These are phyloP conservation scores for Eupsittula cactorum DNA, from an alignment of 2,113 vertebrate species.

Conservation along the genomic window DNA sequence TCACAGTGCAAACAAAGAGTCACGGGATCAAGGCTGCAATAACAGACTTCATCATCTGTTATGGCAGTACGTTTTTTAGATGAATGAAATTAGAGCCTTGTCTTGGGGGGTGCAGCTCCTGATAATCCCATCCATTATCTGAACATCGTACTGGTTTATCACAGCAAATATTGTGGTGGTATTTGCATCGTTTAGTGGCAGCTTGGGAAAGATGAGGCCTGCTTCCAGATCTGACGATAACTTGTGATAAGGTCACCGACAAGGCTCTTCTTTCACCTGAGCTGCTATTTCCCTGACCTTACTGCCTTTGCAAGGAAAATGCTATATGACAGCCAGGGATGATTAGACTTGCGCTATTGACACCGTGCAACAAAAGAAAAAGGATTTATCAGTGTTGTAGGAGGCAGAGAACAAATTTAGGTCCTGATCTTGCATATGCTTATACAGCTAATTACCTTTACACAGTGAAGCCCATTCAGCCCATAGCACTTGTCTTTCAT, in stretches of 20 bases:
- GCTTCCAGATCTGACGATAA: not conserved
- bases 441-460: slow-evolving; percentile 31
- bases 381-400: not conserved
- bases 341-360: not conserved
- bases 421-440: slow-evolving; percentile 40
- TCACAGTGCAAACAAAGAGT: fast-evolving
- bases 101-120: not conserved
- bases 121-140: not conserved
- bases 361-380: not conserved
- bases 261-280: not conserved
- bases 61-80: fast-evolving
- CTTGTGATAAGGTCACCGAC: fast-evolving
- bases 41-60: not conserved
- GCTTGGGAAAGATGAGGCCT: not conserved
- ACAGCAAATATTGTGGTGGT: not conserved
- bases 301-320: not conserved
- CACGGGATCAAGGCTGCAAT: not conserved
- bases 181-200: not conserved
- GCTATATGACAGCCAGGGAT: not conserved
- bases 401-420: slow-evolving; percentile 50
- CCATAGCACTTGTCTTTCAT: slow-evolving; percentile 31
- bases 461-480: slow-evolving; percentile 40
- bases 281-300: not conserved
- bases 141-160: not conserved
- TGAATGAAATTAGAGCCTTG: not conserved